phyloP scores from a whole-genome alignment of 2,888 invertebrate genomes.

The Trichogramma evanescens region DNA sequence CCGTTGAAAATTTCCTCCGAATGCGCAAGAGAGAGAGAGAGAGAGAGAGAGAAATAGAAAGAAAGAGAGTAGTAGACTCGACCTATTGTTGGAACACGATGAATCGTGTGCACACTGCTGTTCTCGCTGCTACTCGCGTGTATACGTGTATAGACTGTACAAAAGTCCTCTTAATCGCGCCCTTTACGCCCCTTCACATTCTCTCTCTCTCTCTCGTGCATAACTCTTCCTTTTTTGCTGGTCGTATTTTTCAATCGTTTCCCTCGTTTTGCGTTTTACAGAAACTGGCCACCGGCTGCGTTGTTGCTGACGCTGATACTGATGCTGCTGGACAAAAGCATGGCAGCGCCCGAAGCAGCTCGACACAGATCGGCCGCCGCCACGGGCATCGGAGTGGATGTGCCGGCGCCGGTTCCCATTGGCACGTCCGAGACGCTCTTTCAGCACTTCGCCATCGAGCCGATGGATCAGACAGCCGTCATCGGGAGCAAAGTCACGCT shows the following conservation, averaged over 20 bases:
- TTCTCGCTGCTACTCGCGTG: too few relatives aligned
- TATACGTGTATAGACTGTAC: too few relatives aligned
- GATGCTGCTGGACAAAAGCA: not conserved
- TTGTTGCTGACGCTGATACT: slow-evolving; percentile 5
- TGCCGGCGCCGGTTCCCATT: slow-evolving; percentile 33
- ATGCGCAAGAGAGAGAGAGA: not conserved
- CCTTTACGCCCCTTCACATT: not conserved
- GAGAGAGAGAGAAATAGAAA: slow-evolving; percentile 1
- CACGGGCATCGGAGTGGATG: slow-evolving; percentile 34
- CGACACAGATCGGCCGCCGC: slow-evolving; percentile 21
- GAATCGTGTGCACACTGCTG: not conserved
- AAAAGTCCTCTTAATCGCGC: not conserved
- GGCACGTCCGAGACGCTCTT: slow-evolving; percentile 41
- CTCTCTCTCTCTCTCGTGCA: not conserved
- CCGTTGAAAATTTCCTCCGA: not conserved
- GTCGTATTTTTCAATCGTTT: too few relatives aligned
- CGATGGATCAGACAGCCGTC: slow-evolving; percentile 83
- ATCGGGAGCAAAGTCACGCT: slow-evolving; percentile 82
- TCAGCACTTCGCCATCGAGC: slow-evolving; percentile 88
- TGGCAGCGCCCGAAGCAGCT: slow-evolving; percentile 24
- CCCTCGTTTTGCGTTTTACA: not conserved
- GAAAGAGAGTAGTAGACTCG: not conserved
- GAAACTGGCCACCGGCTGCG: not conserved
- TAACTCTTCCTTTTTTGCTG: not conserved
- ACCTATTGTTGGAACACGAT: not conserved